A percentile compares a stretch with the other conserved stretches of the same genome.
phyloP scores from a whole-genome alignment of 2,113 vertebrate genomes.

The Peromyscus polionotus region DNA sequence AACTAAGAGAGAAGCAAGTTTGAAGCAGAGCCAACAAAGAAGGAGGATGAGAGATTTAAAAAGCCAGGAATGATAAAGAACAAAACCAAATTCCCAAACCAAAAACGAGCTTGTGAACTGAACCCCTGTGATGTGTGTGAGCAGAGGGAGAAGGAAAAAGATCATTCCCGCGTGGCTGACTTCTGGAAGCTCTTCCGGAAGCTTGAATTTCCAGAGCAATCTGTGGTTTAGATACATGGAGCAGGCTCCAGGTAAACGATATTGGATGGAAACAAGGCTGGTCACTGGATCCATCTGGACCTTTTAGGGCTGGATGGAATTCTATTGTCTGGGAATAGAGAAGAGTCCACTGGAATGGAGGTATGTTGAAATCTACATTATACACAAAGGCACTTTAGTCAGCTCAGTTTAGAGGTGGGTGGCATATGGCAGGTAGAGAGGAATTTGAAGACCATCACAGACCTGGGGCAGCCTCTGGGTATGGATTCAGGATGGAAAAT shows the following conservation, averaged over 20 bases:
- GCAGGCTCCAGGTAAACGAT: neutral
- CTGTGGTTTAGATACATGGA: neutral
- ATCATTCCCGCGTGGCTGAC: fast-evolving
- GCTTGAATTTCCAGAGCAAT: neutral
- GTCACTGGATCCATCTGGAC: neutral
- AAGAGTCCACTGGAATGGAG: neutral
- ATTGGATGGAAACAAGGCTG: neutral
- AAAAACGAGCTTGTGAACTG: neutral
- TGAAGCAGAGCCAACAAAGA: neutral
- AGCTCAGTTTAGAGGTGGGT: neutral
- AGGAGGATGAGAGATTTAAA: neutral
- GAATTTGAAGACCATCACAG: neutral
- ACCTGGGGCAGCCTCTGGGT: neutral
- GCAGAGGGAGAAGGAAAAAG: neutral
- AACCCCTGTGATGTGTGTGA: too few species aligned
- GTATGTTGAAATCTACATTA: neutral
- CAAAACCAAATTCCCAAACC: too few species aligned
- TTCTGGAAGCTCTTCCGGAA: neutral
- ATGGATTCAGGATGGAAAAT: neutral
- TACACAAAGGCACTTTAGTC: neutral
- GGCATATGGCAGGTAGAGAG: too few species aligned
- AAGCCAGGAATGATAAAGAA: neutral
- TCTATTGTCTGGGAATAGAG: neutral
- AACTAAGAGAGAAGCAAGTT: neutral
- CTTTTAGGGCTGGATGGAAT: neutral